phyloP scores from a whole-genome alignment of 2,113 vertebrate species.

The Alces alces region DNA sequence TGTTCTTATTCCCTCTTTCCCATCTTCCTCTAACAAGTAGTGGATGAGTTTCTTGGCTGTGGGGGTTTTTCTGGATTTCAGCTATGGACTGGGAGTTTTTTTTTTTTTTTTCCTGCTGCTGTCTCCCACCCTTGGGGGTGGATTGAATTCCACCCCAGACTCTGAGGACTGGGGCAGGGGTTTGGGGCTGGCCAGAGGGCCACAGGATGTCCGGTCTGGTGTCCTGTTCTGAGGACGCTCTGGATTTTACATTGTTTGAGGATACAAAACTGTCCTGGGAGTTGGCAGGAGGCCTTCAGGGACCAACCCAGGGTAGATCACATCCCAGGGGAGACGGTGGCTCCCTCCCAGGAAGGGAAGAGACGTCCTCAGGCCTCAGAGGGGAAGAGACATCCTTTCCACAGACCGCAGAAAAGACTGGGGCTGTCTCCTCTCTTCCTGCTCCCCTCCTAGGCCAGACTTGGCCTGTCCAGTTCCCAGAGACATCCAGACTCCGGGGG shows the following conservation, averaged over 20 bases:
- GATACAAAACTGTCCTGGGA: neutral
- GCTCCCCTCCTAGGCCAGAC: neutral
- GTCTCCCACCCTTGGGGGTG: neutral
- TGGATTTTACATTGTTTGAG: conserved; percentile 4
- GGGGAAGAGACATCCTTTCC: neutral
- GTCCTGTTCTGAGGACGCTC: neutral
- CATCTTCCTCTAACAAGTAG: neutral
- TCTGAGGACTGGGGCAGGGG: neutral
- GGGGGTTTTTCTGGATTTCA: neutral
- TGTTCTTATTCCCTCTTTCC: neutral
- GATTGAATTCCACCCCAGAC: neutral
- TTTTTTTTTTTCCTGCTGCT: neutral
- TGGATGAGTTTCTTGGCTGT: neutral
- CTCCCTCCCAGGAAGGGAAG: neutral
- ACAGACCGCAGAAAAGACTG: neutral
- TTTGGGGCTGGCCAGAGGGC: neutral
- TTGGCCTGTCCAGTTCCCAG: neutral
- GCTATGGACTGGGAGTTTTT: neutral
- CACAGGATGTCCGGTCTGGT: conserved; percentile 35
- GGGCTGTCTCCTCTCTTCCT: neutral
- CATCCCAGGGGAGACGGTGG: neutral
- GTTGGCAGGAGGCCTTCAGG: conserved; percentile 1
- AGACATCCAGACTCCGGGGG: neutral
- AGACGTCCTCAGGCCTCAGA: neutral
- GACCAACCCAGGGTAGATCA: neutral